Evolutionary conservation across 2,888 invertebrate species (phyloP).

Genomic region (Drosophila algonquin): DNA sequence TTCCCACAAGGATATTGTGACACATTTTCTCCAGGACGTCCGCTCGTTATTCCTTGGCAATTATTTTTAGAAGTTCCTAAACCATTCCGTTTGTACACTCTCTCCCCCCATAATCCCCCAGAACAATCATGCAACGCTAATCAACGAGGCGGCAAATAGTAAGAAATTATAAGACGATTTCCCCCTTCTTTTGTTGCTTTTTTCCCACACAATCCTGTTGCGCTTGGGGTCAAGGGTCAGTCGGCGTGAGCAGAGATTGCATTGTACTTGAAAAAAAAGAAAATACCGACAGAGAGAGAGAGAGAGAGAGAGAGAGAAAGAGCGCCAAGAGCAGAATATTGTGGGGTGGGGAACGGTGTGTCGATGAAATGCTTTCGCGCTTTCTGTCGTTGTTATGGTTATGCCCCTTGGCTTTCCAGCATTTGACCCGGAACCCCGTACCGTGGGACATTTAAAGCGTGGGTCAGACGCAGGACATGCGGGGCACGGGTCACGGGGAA

Average conservation of each 20-base stretch:
- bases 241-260: neutral
- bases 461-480: conserved; percentile 58
- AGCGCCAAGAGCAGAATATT: neutral
- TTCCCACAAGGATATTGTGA: neutral
- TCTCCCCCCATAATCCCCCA: neutral
- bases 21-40: neutral
- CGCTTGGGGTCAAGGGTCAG: conserved; percentile 4
- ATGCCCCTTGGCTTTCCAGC: conserved; percentile 69
- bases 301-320: neutral
- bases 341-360: conserved; percentile 30
- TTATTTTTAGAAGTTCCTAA: conserved; percentile 1
- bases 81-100: neutral
- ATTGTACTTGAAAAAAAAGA: conserved; percentile 25
- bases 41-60: neutral
- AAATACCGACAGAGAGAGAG: neutral
- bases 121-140: conserved; percentile 1
- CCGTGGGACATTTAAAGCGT: conserved; percentile 69
- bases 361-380: conserved; percentile 44
- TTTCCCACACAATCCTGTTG: conserved; percentile 1
- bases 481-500: conserved; percentile 25
- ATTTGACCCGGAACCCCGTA: conserved; percentile 67
- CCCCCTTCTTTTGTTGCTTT: neutral
- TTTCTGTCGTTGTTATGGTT: conserved; percentile 69
- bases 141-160: conserved; percentile 1
- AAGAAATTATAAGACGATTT: conserved; percentile 7